These are phyloP conservation scores for Chloropsis cyanopogon DNA, from an alignment of 2,113 vertebrate species.

Conservation along the genomic window DNA sequence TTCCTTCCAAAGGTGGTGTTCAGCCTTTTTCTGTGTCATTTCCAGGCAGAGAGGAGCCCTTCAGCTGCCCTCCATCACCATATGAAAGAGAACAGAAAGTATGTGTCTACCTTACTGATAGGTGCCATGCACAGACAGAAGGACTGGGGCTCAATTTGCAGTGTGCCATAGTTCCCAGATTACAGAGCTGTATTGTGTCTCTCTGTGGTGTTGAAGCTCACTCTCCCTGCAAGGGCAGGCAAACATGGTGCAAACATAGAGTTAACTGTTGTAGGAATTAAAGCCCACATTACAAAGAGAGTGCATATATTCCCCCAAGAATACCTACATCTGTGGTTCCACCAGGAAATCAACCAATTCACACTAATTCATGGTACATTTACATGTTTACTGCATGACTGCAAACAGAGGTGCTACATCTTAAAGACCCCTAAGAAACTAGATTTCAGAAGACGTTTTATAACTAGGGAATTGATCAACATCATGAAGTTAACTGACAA, in stretches of 20 bases:
- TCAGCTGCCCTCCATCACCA: constrained; percentile 51
- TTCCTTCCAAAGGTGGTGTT: background rate
- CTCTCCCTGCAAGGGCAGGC: background rate
- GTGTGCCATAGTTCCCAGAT: background rate
- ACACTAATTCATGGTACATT: background rate
- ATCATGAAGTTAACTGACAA: background rate
- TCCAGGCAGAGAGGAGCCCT: background rate
- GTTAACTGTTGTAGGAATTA: background rate
- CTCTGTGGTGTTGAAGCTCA: background rate
- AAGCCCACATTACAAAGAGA: background rate
- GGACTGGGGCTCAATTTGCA: background rate
- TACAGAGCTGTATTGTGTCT: background rate
- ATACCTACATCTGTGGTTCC: background rate
- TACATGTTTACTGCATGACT: background rate
- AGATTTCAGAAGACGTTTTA: background rate
- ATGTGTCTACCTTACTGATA: background rate
- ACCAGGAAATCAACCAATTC: background rate
- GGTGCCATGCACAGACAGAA: background rate
- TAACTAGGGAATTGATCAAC: background rate
- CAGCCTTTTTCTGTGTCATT: background rate
- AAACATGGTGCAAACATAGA: background rate
- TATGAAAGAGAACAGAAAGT: constrained; percentile 35
- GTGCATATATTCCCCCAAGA: accelerated
- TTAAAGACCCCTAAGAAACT: background rate
- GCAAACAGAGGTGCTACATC: background rate